A percentile compares a stretch with the other conserved stretches of the same genome.
These are phyloP conservation scores for Poecilus cupreus DNA, from an alignment of 2,888 invertebrate species.

Conservation along the genomic window DNA sequence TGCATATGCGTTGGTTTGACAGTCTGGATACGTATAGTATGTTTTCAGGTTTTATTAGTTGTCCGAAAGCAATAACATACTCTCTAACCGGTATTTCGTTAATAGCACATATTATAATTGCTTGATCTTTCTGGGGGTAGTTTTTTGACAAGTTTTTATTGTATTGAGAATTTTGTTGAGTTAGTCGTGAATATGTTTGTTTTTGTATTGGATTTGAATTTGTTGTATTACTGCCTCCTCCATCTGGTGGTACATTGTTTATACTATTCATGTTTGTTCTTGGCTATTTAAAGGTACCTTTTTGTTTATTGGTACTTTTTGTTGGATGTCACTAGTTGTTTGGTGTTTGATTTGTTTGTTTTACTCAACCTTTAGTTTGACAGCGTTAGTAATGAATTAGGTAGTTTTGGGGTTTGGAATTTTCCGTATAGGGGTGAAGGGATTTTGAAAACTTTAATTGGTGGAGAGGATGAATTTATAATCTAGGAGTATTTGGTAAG, in stretches of 20 bases:
- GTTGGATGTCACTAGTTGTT: too few relatives aligned
- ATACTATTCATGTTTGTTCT: background rate
- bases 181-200: background rate
- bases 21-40: slow-evolving; percentile 38
- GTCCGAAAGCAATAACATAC: slow-evolving; percentile 20
- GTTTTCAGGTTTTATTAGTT: slow-evolving; percentile 46
- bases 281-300: too few relatives aligned
- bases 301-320: too few relatives aligned
- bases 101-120: slow-evolving; percentile 1
- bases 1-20: slow-evolving; percentile 41
- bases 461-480: background rate
- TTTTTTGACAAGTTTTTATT: background rate
- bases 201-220: background rate
- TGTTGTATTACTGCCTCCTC: background rate
- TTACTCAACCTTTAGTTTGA: too few relatives aligned
- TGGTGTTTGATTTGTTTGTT: too few relatives aligned
- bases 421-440: background rate
- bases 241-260: background rate
- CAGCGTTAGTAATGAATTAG: too few relatives aligned
- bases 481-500: background rate
- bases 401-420: too few relatives aligned
- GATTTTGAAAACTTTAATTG: background rate
- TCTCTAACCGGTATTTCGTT: slow-evolving; percentile 2
- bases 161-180: background rate
- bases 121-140: slow-evolving; percentile 4